Evolutionary conservation across 2,797 vertebrate species (phyloP).

Genomic region (Balearica regulorum): DNA sequence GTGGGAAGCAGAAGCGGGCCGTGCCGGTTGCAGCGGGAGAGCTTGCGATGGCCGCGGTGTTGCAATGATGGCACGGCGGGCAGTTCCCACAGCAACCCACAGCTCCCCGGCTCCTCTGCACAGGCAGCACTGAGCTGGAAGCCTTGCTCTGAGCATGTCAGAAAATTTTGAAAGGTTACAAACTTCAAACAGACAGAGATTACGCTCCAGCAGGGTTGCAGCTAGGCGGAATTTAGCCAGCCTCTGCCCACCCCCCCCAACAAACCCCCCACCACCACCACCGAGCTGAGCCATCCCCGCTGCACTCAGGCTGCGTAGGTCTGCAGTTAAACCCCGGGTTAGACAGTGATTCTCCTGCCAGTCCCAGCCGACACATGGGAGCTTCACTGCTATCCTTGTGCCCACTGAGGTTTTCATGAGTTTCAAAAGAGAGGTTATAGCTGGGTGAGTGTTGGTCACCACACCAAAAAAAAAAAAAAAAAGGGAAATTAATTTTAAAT

Average conservation of each 20-base stretch:
- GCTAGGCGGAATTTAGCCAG: neutral
- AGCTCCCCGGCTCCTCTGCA: neutral
- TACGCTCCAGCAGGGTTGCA: neutral
- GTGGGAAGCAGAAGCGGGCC: neutral
- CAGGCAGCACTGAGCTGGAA: neutral
- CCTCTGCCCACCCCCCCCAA: neutral
- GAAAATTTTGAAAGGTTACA: neutral
- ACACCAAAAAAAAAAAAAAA: neutral
- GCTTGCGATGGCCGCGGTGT: neutral
- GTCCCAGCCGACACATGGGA: neutral
- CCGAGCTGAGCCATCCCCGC: neutral
- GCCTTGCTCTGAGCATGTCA: neutral
- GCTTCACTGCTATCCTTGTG: neutral
- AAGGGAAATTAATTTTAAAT: neutral
- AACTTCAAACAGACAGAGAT: neutral
- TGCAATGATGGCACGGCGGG: neutral
- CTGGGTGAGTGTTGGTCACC: neutral
- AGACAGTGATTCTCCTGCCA: neutral
- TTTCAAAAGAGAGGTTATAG: neutral
- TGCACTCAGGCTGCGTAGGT: rapidly evolving
- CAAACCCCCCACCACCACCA: neutral
- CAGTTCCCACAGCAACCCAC: neutral
- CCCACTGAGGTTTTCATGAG: neutral
- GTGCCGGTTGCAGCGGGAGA: neutral
- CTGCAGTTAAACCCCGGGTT: neutral